Evolutionary conservation across 1,140 invertebrate genomes (phyloP), one percentile per base, ranked within the genome.

Genomic region (Ostrea denselamellosa): DNA sequence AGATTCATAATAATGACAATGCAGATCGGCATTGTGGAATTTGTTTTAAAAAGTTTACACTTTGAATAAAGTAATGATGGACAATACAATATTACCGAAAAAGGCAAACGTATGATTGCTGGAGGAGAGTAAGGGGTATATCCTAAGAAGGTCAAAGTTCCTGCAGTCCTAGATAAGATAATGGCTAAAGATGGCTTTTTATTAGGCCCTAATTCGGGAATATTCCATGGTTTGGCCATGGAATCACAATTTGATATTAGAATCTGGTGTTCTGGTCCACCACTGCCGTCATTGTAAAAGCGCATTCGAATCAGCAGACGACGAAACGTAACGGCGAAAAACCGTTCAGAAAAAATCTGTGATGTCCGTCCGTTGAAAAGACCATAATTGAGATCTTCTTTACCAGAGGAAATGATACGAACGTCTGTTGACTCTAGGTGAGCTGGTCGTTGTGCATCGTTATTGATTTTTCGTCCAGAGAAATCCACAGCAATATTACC

Each of bases 111-210:
- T 34, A 77, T 77, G 5, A 77, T 77, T 12, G 68, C 68, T 28
- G 68, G 68, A 9, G 25, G 9, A 0, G 68, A 77, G 68, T 34
- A 77, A 28, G 25, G 25, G 28, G 8, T 77, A 25, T 28, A 77
- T 77, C 68, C 68, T 77, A 77, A 77, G 10, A 77, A 77, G 25
- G 68, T 77, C 28, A 77, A 77, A 12, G 68, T 77, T 2, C 68
- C 12, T 14, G 68, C 28, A 77, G 22, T 77, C 12, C 22, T 77
- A 25, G 68, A 77, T 34, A 77, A 9, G 28, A 77, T 77, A 8
- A 77, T 34, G 68, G 68, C 68, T 77, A 77, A 14, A 10, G 68
- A 77, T 34, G 68, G 68, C 22, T 77, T 77, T 4, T 14, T 34
- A 14, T 3, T 77, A 3, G 68, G 68, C 25, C 25, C 68, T 77